Evolutionary conservation across 2,888 invertebrate genomes (phyloP), one percentile per base, ranked within the genome.

Genomic region (Drosophila picticornis): DNA sequence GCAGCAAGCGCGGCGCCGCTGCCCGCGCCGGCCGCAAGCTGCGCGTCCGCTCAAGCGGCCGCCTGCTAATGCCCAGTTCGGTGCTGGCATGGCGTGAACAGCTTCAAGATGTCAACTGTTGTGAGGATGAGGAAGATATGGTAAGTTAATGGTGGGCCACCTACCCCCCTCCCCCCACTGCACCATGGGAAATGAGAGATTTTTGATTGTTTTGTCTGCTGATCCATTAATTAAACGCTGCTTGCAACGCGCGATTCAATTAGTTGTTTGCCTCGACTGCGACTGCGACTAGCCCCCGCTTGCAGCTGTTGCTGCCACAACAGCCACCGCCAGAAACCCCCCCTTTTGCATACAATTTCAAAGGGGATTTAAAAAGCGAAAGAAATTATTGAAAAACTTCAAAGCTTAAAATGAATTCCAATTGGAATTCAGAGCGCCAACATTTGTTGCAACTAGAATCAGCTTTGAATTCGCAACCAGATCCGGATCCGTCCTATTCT

Each of bases 91-190:
- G 93, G 93, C 93, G 93, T 74, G 88, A 86, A 63, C 88, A 91
- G 84, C 83, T 93, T 40, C 84, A 92, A 77, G 81, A 91, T 82
- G 88, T 91, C 59, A 89, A 92, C 79, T 92, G 89, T 63, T 82
- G 91, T 56, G 93, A 93, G 80, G 93, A 93, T 85, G 93, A 93
- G 86, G 93, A 93, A 90, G 93, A 93, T 75, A 89, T 93, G 93
- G 93, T 93, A 76, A 93, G 93, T 91, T 40, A 25, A 46, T 46
- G 46, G 46, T 16, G 46, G 25, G 4, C n/a, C n/a, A 36, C 10
- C 4, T 19, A 10, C n/a, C 19, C 16, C 22, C 4, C 11, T 3
- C 29, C 13, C 29, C 13, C 5, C 34, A 13, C 34, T 6, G 34
- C 11, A 22, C 11, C 43, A 43, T 5, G 22, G 46, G 46, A 46